Conservation (phyloP, 2,888 invertebrate genomes). For the Nipponacmea schrenckii region DNA sequence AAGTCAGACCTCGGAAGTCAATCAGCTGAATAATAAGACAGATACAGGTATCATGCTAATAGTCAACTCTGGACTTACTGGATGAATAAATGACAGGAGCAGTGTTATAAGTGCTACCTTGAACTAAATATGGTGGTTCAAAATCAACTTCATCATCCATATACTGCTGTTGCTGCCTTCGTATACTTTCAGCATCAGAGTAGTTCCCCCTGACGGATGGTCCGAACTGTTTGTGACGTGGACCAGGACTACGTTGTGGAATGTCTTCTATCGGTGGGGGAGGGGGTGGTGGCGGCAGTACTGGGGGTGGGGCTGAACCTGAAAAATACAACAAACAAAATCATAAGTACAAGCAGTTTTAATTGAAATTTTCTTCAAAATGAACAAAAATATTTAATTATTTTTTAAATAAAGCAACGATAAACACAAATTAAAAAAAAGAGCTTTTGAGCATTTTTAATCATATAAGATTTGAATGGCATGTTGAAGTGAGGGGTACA, state of each 20-base stretch:
- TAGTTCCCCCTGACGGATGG: slow-evolving; percentile 58
- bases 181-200: slow-evolving; percentile 50
- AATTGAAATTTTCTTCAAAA: too few relatives aligned
- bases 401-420: background rate
- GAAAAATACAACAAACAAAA: slow-evolving; percentile 19
- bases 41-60: too few relatives aligned
- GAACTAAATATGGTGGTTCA: slow-evolving; percentile 59
- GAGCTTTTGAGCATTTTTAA: too few relatives aligned
- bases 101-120: slow-evolving; percentile 37
- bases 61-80: too few relatives aligned
- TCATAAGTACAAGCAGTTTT: background rate
- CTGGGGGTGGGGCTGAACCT: slow-evolving; percentile 58
- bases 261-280: slow-evolving; percentile 64
- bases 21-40: too few relatives aligned
- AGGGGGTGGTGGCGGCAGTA: slow-evolving; percentile 53
- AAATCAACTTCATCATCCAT: slow-evolving; percentile 57
- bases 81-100: too few relatives aligned
- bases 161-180: slow-evolving; percentile 44
- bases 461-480: too few relatives aligned
- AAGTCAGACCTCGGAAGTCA: too few relatives aligned
- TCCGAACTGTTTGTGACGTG: slow-evolving; percentile 53
- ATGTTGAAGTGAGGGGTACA: too few relatives aligned
- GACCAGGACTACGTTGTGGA: slow-evolving; percentile 55
- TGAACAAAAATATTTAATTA: background rate
- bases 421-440: too few relatives aligned